A percentile compares a stretch with the other conserved stretches of the same genome.
Evolutionary conservation across 2,797 vertebrate genomes (phyloP).

Genomic region (Taeniopygia guttata): DNA sequence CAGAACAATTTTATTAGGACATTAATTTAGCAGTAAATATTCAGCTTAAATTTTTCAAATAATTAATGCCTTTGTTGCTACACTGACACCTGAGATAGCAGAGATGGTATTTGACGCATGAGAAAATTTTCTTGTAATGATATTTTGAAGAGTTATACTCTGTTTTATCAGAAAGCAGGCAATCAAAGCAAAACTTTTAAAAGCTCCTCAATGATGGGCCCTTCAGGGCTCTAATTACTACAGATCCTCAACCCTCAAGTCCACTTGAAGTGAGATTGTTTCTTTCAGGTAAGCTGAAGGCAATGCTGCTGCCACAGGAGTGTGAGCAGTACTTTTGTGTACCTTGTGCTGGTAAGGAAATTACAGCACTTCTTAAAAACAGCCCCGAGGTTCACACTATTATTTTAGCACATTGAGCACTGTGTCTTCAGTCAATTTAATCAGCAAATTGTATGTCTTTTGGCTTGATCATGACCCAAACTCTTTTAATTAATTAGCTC

Average conservation of each 20-base stretch:
- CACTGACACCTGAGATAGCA: background rate
- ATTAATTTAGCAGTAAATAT: background rate
- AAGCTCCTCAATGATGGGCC: background rate
- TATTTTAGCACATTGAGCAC: background rate
- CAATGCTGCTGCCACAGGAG: background rate
- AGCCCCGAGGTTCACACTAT: background rate
- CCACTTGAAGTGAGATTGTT: background rate
- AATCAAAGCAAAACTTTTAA: background rate
- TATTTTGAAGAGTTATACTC: background rate
- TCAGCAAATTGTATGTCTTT: background rate
- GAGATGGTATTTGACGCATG: background rate
- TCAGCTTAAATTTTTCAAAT: background rate
- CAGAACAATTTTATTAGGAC: background rate
- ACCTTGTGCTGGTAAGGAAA: background rate
- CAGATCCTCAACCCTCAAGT: background rate
- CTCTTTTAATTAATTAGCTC: slow-evolving; percentile 5
- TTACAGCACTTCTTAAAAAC: background rate
- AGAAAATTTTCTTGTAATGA: background rate
- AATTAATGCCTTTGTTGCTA: background rate
- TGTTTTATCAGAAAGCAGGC: background rate
- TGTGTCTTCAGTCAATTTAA: slow-evolving; percentile 20
- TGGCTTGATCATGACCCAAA: background rate
- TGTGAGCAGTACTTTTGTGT: background rate
- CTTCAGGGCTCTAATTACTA: background rate
- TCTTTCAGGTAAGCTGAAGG: background rate